Percentiles rank a stretch among this genome's conserved stretches.
Evolutionary conservation across 2,113 vertebrate genomes (phyloP).

Genomic region (Ictidomys tridecemlineatus): DNA sequence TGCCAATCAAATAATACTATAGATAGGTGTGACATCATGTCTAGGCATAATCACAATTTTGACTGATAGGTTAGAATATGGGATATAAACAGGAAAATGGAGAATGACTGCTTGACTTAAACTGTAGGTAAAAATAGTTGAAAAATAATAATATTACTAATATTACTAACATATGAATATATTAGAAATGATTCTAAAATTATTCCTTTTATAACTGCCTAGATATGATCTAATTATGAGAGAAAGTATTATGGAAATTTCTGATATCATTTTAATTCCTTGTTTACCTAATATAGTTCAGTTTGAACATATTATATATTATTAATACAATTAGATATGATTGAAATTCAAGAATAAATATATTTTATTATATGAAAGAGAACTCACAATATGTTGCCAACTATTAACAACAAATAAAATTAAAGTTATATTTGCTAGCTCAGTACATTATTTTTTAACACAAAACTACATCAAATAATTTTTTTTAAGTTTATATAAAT

Average conservation of each 20-base stretch:
- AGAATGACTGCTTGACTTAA: slow-evolving; percentile 59
- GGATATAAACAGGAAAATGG: slow-evolving; percentile 46
- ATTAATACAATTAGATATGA: slow-evolving; percentile 19
- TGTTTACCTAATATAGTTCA: slow-evolving; percentile 28
- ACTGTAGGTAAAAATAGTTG: slow-evolving; percentile 44
- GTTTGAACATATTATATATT: slow-evolving; percentile 26
- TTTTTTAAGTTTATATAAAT: neutral
- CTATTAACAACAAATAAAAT: slow-evolving; percentile 1
- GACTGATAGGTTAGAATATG: slow-evolving; percentile 45
- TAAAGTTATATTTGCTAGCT: neutral
- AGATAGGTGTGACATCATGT: slow-evolving; percentile 44
- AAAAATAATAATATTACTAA: slow-evolving; percentile 28
- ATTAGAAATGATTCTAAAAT: slow-evolving; percentile 50
- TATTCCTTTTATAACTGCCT: neutral
- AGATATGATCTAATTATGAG: slow-evolving; percentile 24
- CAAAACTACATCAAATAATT: neutral
- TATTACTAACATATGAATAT: slow-evolving; percentile 24
- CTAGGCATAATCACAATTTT: slow-evolving; percentile 40
- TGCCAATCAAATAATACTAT: slow-evolving; percentile 53
- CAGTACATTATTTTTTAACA: neutral
- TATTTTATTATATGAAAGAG: neutral
- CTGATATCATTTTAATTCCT: slow-evolving; percentile 33
- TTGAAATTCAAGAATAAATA: neutral
- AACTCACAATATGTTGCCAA: neutral
- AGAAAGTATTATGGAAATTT: slow-evolving; percentile 22